Conservation (phyloP, 2,113 vertebrate genomes). For the Hippocampus abdominalis region DNA sequence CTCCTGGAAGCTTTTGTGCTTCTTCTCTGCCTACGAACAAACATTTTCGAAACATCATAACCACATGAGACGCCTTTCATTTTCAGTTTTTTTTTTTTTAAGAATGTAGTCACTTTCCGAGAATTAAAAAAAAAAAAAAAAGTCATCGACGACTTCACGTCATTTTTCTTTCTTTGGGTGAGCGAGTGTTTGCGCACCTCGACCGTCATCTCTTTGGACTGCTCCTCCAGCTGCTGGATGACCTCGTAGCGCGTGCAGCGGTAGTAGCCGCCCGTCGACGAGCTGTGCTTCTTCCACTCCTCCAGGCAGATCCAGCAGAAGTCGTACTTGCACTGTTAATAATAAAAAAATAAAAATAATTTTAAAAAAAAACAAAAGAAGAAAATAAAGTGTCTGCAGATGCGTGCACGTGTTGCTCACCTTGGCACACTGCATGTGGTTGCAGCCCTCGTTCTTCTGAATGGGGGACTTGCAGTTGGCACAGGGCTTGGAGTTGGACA, state of each 20-base stretch:
- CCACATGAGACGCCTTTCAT: neutral
- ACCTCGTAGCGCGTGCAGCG: constrained; percentile 97
- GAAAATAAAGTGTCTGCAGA: neutral
- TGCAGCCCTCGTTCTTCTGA: constrained; percentile 99
- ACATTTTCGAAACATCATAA: neutral
- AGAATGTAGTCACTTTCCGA: neutral
- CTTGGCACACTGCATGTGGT: constrained; percentile 99
- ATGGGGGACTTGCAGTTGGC: constrained; percentile 99
- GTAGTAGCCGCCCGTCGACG: constrained; percentile 97
- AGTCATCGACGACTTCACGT: too few relatives aligned
- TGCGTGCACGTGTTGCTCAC: constrained; percentile 53
- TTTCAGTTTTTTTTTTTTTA: too few relatives aligned
- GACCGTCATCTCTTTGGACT: constrained; percentile 97
- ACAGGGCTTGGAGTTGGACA: constrained; percentile 96
- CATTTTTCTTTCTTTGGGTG: neutral
- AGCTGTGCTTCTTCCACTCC: constrained; percentile 86
- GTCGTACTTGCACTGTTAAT: constrained; percentile 90
- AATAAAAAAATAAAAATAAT: neutral
- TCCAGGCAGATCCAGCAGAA: constrained; percentile 97
- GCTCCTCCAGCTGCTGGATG: constrained; percentile 96
- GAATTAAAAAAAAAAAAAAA: too few relatives aligned
- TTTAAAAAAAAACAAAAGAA: neutral
- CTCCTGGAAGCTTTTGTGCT: constrained; percentile 97
- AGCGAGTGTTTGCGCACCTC: constrained; percentile 76
- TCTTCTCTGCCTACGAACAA: constrained; percentile 88